Percentiles rank a stretch among this genome's conserved stretches.
Conservation (phyloP, 2,888 invertebrate species). For the Xanthostigma xanthostigma region DNA sequence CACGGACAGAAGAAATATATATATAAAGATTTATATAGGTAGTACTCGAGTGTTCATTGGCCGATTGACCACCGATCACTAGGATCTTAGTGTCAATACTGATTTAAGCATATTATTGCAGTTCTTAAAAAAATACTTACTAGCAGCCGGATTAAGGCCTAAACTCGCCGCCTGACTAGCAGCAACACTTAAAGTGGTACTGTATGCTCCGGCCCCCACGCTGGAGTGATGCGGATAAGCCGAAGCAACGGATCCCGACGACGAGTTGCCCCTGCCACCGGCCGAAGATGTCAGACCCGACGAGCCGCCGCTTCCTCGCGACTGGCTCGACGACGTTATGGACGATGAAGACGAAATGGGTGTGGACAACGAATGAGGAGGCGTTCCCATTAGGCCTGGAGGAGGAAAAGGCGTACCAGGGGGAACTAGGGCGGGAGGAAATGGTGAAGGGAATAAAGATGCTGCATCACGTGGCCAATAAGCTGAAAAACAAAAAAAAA, state of each 20-base stretch:
- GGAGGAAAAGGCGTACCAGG: conserved; percentile 27
- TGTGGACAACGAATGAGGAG: conserved; percentile 20
- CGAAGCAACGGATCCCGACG: conserved; percentile 4
- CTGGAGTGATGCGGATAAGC: conserved; percentile 12
- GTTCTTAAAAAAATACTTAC: conserved; percentile 30
- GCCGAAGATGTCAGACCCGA: conserved; percentile 37
- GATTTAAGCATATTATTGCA: not conserved
- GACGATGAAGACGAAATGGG: conserved; percentile 10
- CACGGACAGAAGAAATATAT: no score
- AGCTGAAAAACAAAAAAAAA: conserved; percentile 34
- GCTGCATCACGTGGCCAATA: conserved; percentile 63
- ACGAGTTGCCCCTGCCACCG: conserved; percentile 31
- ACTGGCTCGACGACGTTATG: conserved; percentile 17
- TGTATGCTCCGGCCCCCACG: conserved; percentile 28
- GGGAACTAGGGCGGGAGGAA: conserved; percentile 28
- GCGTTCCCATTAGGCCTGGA: conserved; percentile 24
- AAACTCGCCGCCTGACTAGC: conserved; percentile 75
- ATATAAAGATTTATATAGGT: no score
- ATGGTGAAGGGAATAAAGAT: conserved; percentile 29
- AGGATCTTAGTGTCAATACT: no score
- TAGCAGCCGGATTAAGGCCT: conserved; percentile 59
- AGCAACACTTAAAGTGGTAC: conserved; percentile 65
- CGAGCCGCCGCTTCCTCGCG: conserved; percentile 25
- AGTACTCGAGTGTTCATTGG: no score
- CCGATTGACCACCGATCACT: no score